These are phyloP conservation scores for Phortica okadai DNA, from an alignment of 2,888 invertebrate genomes.

Conservation along the genomic window DNA sequence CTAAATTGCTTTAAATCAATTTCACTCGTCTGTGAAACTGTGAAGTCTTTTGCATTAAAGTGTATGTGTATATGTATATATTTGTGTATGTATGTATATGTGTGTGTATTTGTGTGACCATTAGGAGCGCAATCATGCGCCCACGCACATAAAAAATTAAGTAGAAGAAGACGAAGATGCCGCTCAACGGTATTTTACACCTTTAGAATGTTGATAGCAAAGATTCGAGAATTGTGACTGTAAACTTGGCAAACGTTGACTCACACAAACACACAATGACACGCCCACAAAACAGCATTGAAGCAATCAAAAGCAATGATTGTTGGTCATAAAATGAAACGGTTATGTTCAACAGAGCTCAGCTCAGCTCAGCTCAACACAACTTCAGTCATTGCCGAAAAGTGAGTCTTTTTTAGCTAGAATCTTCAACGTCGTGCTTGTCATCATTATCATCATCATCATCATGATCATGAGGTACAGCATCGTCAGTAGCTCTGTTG, in stretches of 20 bases:
- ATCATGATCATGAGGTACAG: neutral
- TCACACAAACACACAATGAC: no score
- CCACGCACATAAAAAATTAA: constrained; percentile 60
- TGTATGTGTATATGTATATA: no score
- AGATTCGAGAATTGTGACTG: neutral
- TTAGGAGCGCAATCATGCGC: neutral
- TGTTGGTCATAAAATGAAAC: constrained; percentile 73
- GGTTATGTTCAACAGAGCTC: constrained; percentile 72
- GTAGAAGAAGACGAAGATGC: constrained; percentile 45
- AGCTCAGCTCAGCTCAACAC: constrained; percentile 39
- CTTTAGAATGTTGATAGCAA: constrained; percentile 40
- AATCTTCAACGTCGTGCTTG: neutral
- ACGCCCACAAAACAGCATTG: constrained; percentile 51
- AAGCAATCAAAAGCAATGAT: constrained; percentile 74
- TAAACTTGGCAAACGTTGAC: neutral
- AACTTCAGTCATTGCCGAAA: constrained; percentile 35
- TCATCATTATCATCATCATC: neutral
- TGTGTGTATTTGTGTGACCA: no score
- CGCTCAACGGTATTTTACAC: constrained; percentile 69
- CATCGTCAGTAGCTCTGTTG: neutral
- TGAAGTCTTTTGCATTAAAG: neutral
- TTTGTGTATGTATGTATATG: neutral
- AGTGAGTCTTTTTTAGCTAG: constrained; percentile 13
- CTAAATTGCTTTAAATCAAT: constrained; percentile 4
- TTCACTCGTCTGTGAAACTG: neutral